Conservation (phyloP, 1,140 invertebrate species). For the Drosophila bifasciata region DNA sequence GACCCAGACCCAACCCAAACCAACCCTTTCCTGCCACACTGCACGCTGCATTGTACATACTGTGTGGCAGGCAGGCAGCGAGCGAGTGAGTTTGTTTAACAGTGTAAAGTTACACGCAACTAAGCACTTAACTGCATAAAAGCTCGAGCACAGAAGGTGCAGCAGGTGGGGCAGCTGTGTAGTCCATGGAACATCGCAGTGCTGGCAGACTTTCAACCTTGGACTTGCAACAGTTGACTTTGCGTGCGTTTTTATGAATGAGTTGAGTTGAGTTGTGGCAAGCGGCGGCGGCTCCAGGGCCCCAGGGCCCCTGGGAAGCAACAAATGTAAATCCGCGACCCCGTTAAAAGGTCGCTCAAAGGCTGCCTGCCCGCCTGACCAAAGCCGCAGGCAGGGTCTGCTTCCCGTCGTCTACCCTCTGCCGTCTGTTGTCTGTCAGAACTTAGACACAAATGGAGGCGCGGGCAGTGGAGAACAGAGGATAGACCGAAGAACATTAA, state of each 20-base stretch:
- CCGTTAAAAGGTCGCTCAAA: conserved; percentile 60
- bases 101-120: conserved; percentile 81
- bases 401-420: neutral
- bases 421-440: conserved; percentile 19
- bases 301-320: conserved; percentile 41
- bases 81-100: conserved; percentile 74
- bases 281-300: neutral
- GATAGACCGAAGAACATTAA: conserved; percentile 37
- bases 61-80: conserved; percentile 32
- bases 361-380: conserved; percentile 7
- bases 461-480: conserved; percentile 30
- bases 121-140: conserved; percentile 81
- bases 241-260: conserved; percentile 80
- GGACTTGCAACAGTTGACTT: conserved; percentile 63
- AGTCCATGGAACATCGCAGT: conserved; percentile 42
- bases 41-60: conserved; percentile 5
- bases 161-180: neutral
- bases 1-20: too few species aligned
- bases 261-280: conserved; percentile 26
- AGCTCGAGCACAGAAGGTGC: conserved; percentile 35
- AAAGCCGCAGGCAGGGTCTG: conserved; percentile 27
- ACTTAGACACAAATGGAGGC: conserved; percentile 66
- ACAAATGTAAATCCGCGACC: conserved; percentile 76
- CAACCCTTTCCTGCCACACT: neutral
- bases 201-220: conserved; percentile 57